Evolutionary conservation across 1,140 invertebrate species (phyloP).

Genomic region (Microplitis mediator): DNA sequence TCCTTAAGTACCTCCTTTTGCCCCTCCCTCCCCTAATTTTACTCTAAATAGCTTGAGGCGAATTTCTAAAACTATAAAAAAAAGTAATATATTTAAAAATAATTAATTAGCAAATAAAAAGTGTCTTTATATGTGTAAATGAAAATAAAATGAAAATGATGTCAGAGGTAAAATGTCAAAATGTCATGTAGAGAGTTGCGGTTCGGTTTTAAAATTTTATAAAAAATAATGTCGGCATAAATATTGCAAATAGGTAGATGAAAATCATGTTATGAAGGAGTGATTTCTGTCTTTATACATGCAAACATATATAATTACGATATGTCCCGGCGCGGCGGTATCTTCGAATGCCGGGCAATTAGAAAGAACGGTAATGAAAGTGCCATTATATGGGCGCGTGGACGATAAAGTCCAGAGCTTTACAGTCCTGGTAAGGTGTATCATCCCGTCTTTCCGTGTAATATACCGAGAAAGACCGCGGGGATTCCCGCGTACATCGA

Average conservation of each 20-base stretch:
- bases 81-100: not conserved
- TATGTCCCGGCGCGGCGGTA: not conserved
- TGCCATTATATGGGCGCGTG: conserved; percentile 13
- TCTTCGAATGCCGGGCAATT: conserved; percentile 14
- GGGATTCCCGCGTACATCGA: not conserved
- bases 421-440: not conserved
- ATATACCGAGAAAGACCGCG: not conserved
- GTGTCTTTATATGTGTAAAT: not conserved
- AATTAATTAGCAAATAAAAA: not conserved
- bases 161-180: not conserved
- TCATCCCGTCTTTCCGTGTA: not conserved
- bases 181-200: too few relatives aligned
- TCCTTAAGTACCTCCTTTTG: too few relatives aligned
- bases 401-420: conserved; percentile 13
- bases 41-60: too few relatives aligned
- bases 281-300: not conserved
- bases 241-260: not conserved
- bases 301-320: too few relatives aligned
- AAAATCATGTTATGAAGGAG: conserved; percentile 1
- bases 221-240: not conserved
- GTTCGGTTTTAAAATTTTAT: not conserved
- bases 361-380: conserved; percentile 18
- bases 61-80: too few relatives aligned
- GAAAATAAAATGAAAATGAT: not conserved
- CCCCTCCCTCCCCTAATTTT: too few relatives aligned